Evolutionary conservation across 1,140 invertebrate genomes (phyloP).

Genomic region (Caerostris darwini): DNA sequence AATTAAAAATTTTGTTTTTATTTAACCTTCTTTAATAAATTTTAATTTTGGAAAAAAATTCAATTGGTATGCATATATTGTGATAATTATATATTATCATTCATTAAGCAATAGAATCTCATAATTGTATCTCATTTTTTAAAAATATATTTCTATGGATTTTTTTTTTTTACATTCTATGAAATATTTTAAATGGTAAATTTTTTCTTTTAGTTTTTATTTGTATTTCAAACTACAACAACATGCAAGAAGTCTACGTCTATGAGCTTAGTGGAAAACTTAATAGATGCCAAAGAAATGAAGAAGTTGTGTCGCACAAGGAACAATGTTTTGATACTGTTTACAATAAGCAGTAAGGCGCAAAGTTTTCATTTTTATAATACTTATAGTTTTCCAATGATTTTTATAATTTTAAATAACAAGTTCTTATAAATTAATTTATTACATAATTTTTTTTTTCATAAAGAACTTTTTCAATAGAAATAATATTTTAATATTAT

Average conservation of each 20-base stretch:
- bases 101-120: no score
- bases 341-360: conserved; percentile 82
- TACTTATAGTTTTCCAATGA: neutral
- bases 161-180: neutral
- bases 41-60: no score
- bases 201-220: neutral
- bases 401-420: neutral
- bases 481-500: no score
- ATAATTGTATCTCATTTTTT: neutral
- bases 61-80: no score
- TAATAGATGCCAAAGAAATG: conserved; percentile 89
- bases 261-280: conserved; percentile 79
- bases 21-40: no score
- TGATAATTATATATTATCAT: no score
- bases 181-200: no score
- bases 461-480: no score
- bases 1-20: no score
- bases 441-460: neutral
- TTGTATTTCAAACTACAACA: neutral
- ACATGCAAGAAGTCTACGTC: conserved; percentile 55
- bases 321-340: conserved; percentile 91
- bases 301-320: conserved; percentile 92
- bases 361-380: neutral
- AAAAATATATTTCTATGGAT: neutral
- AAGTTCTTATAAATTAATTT: no score